Base-by-base conservation (phyloP, 2,797 vertebrate species). In the Pangasius mekongensis region DNA sequence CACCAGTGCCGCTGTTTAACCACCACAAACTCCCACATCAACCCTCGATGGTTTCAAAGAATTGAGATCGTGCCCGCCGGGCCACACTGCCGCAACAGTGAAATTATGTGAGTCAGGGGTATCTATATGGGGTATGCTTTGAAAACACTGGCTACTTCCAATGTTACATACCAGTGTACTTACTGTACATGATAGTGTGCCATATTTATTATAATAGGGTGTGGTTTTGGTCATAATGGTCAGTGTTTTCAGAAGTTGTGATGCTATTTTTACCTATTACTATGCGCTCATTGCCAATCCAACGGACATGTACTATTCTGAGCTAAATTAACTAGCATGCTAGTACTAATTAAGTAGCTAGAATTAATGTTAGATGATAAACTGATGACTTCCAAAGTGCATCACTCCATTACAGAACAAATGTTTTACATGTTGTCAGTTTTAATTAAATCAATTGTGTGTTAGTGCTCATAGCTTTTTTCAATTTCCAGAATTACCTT, bases 41-140 rank as follows among this genome's bases (percentile, higher is more conserved):
- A 91, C 4, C 0, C 3, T 0, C 2, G 0, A 0, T 0, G 0
- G 1, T 88, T 94, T 33, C 3, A 3, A 24, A 93, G 67, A 6
- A 56, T 95, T 0, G 92, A 94, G 87, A 71, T 95, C 54, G 0
- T 90, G 18, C 90, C 93, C 27, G 10, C 86, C 0, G 91, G 92
- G 0, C 89, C 94, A 86, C 22, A 62, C 54, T 95, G 95, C 33
- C 92, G 92, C 67, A 16, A 67, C 2, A 33, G 1, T 1, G 92
- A 95, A 89, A 85, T 94, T 71, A 71, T 91, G 95, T 95, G 74
- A 95, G 94, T 93, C 27, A 22, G 43, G 27, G 27, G 60, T 66
- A 66, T 30, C 8, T 47, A 5, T 83, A 20, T 18, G 33, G 36
- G 58, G 14, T 66, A 49, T 66, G 14, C 18, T 67, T 86, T 86